Evolutionary conservation across 2,888 invertebrate species (phyloP).

Genomic region (Strigamia transsilvanica): DNA sequence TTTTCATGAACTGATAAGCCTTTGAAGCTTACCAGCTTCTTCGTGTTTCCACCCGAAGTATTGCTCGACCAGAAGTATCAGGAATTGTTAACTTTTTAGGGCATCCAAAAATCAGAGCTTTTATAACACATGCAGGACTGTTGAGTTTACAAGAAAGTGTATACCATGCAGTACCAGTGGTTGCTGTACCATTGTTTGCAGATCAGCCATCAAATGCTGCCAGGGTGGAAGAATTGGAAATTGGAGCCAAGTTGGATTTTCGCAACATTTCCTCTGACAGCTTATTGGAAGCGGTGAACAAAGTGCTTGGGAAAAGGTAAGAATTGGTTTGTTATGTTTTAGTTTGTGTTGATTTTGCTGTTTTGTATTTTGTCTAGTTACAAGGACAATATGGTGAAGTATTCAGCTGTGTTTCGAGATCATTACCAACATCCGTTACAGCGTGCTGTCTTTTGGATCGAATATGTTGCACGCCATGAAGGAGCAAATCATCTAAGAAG

Average conservation of each 20-base stretch:
- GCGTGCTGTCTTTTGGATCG: no score
- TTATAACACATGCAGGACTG: not conserved
- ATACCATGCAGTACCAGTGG: not conserved
- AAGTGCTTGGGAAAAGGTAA: not conserved
- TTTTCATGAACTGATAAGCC: no score
- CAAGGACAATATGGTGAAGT: no score
- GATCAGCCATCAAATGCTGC: not conserved
- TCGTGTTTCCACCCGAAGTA: no score
- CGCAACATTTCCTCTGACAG: not conserved
- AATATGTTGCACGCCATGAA: no score
- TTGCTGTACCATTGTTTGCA: conserved; percentile 2
- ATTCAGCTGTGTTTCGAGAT: no score
- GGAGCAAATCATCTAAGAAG: no score
- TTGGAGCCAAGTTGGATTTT: not conserved
- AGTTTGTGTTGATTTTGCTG: not conserved
- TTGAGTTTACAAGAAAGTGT: conserved; percentile 7
- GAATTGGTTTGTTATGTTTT: not conserved
- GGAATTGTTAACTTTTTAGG: not conserved
- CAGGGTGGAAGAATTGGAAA: not conserved
- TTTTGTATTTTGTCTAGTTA: not conserved
- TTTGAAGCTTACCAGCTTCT: no score
- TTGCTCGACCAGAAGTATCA: no score
- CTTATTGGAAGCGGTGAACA: not conserved
- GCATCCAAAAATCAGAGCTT: conserved; percentile 13
- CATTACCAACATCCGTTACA: no score